Base-by-base conservation (phyloP, 2,797 vertebrate genomes). In the Spinus pinus region DNA sequence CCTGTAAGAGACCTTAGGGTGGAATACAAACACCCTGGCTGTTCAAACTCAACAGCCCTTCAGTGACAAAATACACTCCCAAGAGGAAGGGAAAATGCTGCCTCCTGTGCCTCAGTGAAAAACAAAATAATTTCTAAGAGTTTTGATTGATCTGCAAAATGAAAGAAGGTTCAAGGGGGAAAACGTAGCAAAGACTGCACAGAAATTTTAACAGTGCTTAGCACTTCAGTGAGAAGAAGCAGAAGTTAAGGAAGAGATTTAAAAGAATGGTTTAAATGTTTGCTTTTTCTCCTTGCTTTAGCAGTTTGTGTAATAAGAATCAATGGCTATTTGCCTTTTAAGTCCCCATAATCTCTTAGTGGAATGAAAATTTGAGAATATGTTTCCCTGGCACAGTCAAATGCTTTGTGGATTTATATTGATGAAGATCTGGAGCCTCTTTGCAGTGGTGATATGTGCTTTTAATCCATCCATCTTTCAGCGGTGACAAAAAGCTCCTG, bases 401-500 rank as follows among this genome's bases (percentile, higher is more conserved):
- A 86, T 46, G 50, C 86, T 92, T 88, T 93, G 66, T 94, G 85
- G 92, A 56, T 92, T 97, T 92, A 83, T 92, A 83, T 54, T 92
- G 94, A 95, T 88, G 72, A 50, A 53, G 57, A 91, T 92, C 51
- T 73, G 70, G 37, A 66, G 81, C 57, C 72, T 92, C 25, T 47
- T 88, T 91, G 94, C 81, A 46, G 75, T 31, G 15, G n/a, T 50
- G 90, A 77, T 88, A 62, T 49, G 33, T 90, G 50, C 71, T 90
- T 95, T 86, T 92, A 86, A 88, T 91, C 95, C 64, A 96, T 91
- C 75, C 31, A 33, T 94, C 94, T 95, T 94, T 95, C 88, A 91
- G 41, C 21, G 27, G 54, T 91, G 86, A 91, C 89, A 92, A 93
- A 96, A 87, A 35, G 37, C 46, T n/a, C 35, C 90, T 66, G 66